Conservation (phyloP, 2,888 invertebrate genomes). For the Gymnoscelis rufifasciata region DNA sequence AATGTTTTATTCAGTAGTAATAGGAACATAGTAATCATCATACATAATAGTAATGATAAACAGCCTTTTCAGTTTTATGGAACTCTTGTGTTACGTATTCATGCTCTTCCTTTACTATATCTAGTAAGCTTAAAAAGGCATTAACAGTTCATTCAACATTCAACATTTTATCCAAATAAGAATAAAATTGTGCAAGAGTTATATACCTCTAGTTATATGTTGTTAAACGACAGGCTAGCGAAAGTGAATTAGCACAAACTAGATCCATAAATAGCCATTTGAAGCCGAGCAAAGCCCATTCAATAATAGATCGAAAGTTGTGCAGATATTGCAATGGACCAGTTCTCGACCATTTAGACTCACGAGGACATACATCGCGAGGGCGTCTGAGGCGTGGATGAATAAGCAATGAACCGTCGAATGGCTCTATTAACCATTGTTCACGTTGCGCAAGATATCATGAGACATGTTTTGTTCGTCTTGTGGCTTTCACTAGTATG, state of each 20-base stretch:
- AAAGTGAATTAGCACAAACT: slow-evolving; percentile 13
- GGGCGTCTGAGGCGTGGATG: slow-evolving; percentile 76
- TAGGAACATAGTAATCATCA: no score
- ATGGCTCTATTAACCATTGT: slow-evolving; percentile 78
- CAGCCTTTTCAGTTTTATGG: no score
- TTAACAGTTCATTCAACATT: no score
- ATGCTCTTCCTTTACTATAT: no score
- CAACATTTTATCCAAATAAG: no score
- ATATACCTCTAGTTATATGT: neutral
- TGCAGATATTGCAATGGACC: slow-evolving; percentile 16
- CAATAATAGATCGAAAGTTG: slow-evolving; percentile 17
- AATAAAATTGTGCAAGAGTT: no score
- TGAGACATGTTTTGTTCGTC: slow-evolving; percentile 72
- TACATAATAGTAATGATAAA: no score
- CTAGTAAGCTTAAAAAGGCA: no score
- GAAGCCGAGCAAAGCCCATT: slow-evolving; percentile 9
- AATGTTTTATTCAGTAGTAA: no score
- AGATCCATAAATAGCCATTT: slow-evolving; percentile 17
- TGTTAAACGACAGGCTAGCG: neutral
- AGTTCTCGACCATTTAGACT: slow-evolving; percentile 34
- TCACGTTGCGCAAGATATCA: slow-evolving; percentile 75
- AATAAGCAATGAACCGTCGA: slow-evolving; percentile 77
- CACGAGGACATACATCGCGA: slow-evolving; percentile 67
- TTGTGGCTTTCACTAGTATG: slow-evolving; percentile 66
- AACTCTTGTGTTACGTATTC: no score